These are phyloP conservation scores for Sphecodes monilicornis DNA, from an alignment of 2,888 invertebrate genomes.

Conservation along the genomic window DNA sequence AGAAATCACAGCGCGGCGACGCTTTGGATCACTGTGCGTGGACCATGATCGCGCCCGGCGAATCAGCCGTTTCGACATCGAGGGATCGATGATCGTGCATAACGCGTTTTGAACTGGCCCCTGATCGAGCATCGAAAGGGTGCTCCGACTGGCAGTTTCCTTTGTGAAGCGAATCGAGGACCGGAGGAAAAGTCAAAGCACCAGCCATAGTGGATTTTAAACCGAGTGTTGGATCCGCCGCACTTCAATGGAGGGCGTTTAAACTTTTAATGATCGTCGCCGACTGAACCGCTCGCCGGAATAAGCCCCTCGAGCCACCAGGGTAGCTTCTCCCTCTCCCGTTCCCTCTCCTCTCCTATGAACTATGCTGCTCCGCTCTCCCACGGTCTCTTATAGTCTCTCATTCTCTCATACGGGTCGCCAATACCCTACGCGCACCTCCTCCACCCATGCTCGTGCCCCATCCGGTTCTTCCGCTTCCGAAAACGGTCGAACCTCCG, in stretches of 20 bases:
- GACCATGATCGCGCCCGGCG: too few species aligned
- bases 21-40: too few species aligned
- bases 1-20: too few species aligned
- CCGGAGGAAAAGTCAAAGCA: conserved; percentile 64
- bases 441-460: conserved; percentile 17
- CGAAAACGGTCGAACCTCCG: conserved; percentile 30
- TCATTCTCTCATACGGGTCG: not conserved
- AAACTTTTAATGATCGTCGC: conserved; percentile 82
- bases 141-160: conserved; percentile 56
- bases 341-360: not conserved
- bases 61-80: not conserved
- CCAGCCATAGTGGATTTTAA: conserved; percentile 75
- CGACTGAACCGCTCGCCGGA: conserved; percentile 75
- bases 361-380: not conserved
- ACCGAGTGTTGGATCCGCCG: conserved; percentile 76
- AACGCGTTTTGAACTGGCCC: not conserved
- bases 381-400: not conserved
- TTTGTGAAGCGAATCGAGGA: conserved; percentile 53
- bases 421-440: conserved; percentile 1
- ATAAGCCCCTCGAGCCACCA: conserved; percentile 75
- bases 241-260: conserved; percentile 79
- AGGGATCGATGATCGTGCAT: conserved; percentile 36
- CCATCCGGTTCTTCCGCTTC: conserved; percentile 17
- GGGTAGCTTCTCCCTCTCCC: conserved; percentile 23
- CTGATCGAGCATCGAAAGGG: conserved; percentile 45